Conservation (phyloP, 2,888 invertebrate species). For the Chymomyza amoena region DNA sequence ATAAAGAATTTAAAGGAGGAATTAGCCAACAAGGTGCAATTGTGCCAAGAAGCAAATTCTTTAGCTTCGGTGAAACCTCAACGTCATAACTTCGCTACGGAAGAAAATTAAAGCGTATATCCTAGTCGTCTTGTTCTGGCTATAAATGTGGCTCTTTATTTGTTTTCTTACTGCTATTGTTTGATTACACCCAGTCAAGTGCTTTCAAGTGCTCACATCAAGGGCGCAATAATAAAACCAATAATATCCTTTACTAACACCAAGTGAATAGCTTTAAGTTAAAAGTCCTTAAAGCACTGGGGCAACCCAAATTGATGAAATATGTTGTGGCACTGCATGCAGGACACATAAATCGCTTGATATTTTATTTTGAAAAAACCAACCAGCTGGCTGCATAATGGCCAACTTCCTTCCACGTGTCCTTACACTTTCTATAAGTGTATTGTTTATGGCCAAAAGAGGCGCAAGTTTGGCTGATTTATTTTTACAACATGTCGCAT, state of each 20-base stretch:
- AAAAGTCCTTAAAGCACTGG: background rate
- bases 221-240: background rate
- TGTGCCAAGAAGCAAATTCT: no score
- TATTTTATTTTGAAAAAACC: no score
- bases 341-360: background rate
- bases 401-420: no score
- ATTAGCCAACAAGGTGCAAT: no score
- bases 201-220: background rate
- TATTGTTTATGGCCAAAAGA: background rate
- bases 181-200: background rate
- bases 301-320: background rate
- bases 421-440: background rate
- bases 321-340: background rate
- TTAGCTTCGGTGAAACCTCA: no score
- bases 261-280: background rate
- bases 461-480: slow-evolving; percentile 39
- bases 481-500: slow-evolving; percentile 66
- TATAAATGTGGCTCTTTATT: no score
- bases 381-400: no score
- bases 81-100: no score
- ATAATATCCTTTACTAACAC: background rate
- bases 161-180: no score
- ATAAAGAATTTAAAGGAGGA: no score
- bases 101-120: no score
- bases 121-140: no score